Conservation (phyloP, 1,140 invertebrate genomes). For the Sminthurinus signatus region DNA sequence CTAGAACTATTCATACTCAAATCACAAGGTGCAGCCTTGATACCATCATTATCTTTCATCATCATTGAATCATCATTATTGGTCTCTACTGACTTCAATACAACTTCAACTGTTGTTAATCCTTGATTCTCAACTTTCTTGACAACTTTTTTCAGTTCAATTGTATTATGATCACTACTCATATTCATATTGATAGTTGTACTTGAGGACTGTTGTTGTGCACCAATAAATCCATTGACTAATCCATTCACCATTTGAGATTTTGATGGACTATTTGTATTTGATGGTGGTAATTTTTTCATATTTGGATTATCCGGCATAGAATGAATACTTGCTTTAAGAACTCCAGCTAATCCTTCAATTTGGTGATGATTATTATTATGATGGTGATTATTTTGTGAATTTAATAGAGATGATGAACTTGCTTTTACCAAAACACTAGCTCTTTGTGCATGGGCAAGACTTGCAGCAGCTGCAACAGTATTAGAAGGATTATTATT, state of each 20-base stretch:
- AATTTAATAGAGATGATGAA: background rate
- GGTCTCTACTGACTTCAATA: constrained; percentile 22
- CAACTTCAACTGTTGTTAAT: constrained; percentile 34
- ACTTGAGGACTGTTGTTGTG: too few relatives aligned
- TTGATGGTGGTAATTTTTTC: constrained; percentile 19
- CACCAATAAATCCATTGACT: too few relatives aligned
- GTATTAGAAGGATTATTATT: background rate
- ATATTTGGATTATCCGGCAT: constrained; percentile 29
- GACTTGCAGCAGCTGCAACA: too few relatives aligned
- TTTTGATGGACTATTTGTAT: too few relatives aligned
- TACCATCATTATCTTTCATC: background rate
- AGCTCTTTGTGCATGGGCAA: background rate
- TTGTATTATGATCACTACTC: too few relatives aligned
- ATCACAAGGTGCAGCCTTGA: background rate
- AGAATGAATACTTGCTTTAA: constrained; percentile 31
- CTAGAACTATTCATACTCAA: constrained; percentile 10
- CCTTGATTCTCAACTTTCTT: constrained; percentile 5
- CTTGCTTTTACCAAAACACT: constrained; percentile 8
- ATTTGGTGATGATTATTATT: constrained; percentile 8
- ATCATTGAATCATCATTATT: background rate
- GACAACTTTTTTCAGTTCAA: constrained; percentile 31
- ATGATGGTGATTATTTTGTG: too few relatives aligned
- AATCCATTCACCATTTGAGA: too few relatives aligned
- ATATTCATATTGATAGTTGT: too few relatives aligned
- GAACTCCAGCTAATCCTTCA: constrained; percentile 27